These are phyloP conservation scores for Oikopleura albicans DNA, from an alignment of 23 tunicate genomes.

Conservation along the genomic window DNA sequence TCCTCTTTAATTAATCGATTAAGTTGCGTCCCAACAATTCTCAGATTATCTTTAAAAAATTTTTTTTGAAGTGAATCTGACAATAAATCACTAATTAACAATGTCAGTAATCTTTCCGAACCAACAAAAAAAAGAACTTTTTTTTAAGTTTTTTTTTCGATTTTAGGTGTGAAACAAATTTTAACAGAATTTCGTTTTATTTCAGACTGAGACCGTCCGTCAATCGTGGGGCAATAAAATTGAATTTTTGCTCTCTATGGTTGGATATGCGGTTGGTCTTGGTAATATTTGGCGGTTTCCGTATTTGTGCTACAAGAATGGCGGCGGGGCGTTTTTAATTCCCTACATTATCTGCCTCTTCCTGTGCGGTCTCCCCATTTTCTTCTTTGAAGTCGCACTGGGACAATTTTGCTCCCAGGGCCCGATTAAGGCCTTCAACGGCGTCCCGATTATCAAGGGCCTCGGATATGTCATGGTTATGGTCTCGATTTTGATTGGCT, in stretches of 20 bases:
- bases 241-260: constrained; percentile 14
- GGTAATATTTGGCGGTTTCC: constrained; percentile 17
- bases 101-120: no score
- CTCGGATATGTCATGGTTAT: constrained; percentile 71
- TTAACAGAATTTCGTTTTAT: no score
- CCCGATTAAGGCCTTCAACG: constrained; percentile 50
- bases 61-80: no score
- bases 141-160: no score
- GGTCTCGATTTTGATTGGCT: constrained; percentile 56
- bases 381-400: constrained; percentile 47
- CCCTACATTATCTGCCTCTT: constrained; percentile 49
- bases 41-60: no score
- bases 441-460: constrained; percentile 51
- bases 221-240: constrained; percentile 5
- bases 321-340: constrained; percentile 40
- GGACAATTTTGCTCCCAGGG: constrained; percentile 64
- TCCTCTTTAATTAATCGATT: no score
- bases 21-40: no score
- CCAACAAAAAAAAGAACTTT: no score
- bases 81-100: no score
- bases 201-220: background rate
- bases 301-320: background rate
- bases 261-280: constrained; percentile 14
- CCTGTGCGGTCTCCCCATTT: constrained; percentile 50
- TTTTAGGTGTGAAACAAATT: no score